Evolutionary conservation across 2,797 vertebrate genomes (phyloP).

Genomic region (Podarcis siculus): DNA sequence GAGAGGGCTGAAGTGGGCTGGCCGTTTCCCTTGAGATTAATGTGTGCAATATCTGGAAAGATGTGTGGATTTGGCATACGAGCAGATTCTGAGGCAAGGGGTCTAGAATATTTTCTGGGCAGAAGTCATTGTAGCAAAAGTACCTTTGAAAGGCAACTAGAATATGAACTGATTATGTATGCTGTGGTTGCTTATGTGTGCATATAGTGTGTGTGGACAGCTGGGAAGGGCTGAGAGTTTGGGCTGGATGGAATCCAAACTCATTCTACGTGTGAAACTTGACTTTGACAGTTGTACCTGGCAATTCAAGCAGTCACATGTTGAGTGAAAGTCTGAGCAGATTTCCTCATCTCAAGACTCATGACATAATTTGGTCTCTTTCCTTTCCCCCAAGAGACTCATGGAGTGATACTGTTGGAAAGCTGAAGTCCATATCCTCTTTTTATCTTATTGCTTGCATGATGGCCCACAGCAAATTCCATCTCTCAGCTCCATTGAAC

Average conservation of each 20-base stretch:
- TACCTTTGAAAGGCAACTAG: not conserved
- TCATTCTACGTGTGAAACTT: constrained; percentile 3
- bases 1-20: not conserved
- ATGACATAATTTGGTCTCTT: not conserved
- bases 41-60: not conserved
- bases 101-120: not conserved
- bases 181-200: not conserved
- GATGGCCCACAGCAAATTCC: not conserved
- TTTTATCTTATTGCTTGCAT: not conserved
- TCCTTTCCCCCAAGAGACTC: too few relatives aligned
- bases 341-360: not conserved
- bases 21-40: not conserved
- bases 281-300: constrained; percentile 7
- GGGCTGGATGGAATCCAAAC: not conserved
- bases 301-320: not conserved
- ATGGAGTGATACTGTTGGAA: not conserved
- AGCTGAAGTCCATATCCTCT: not conserved
- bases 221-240: not conserved
- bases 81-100: not conserved
- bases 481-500: not conserved
- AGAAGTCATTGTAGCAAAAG: not conserved
- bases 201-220: not conserved
- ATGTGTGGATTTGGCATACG: not conserved
- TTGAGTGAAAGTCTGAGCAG: not conserved
- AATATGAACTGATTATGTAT: not conserved